Evolutionary conservation across 2,113 vertebrate genomes (phyloP), one percentile per base, ranked within the genome.

Genomic region (Euleptes europaea): DNA sequence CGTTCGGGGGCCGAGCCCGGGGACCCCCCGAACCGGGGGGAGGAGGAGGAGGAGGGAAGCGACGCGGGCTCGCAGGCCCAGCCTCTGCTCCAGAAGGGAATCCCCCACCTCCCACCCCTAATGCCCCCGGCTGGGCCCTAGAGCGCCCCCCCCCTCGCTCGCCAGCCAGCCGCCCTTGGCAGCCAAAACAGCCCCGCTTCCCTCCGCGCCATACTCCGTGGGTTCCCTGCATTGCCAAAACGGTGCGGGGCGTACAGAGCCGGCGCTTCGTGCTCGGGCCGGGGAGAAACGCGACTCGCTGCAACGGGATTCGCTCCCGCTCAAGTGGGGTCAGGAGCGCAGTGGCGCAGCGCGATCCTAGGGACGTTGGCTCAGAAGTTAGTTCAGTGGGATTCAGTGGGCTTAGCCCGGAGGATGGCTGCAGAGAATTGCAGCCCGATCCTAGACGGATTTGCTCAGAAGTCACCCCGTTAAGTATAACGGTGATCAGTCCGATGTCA

Each of bases 1-100:
- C 87, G 96, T 96, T 95, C 95, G 94, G 96, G 95, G 96, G 91
- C 93, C 93, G 95, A 95, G 91, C 93, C 92, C 95, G 95, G 95
- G 96, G 95, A 95, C 94, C 94, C 95, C 94, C 95, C 94, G 95
- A 95, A 94, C 95, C 94, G 94, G 93, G 92, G 91, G 93, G 92
- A 94, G 94, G 92, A 92, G 93, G 92, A 94, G 94, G 92, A 78
- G 94, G 91, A 63, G 85, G 90, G 92, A 88, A 92, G 28, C 33
- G 86, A 82, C 91, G 82, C 66, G 42, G 71, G 83, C 14, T 7
- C 57, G 21, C 23, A 73, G 79, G 75, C 65, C 83, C 76, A 1
- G 84, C 5, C 14, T 77, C 21, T 40, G n/a, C 38, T 12, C 38
- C 9, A 1, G 8, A 7, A 12, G 23, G 23, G 31, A 9, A 28